Conservation (phyloP, 2,113 vertebrate species). For the Scatophagus argus region DNA sequence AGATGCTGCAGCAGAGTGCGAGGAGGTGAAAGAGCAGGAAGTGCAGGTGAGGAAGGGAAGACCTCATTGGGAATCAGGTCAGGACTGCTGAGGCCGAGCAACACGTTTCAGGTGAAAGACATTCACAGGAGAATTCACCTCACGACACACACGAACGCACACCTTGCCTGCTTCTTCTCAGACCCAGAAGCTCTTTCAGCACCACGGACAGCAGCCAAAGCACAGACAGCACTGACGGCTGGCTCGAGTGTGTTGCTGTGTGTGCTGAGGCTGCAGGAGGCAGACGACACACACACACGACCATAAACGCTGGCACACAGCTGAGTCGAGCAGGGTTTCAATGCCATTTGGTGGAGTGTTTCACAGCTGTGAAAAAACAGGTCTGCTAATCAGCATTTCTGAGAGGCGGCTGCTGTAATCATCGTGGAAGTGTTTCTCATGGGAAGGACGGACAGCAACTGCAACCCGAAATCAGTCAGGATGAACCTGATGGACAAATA, state of each 20-base stretch:
- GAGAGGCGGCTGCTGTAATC: background rate
- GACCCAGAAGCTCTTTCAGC: constrained; percentile 42
- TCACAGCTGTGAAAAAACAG: background rate
- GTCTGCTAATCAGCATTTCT: background rate
- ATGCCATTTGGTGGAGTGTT: background rate
- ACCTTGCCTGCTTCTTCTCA: background rate
- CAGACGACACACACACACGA: constrained; percentile 22
- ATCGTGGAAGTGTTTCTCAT: background rate
- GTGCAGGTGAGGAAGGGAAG: background rate
- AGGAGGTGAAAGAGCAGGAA: background rate
- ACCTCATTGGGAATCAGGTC: constrained; percentile 23
- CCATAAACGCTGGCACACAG: background rate
- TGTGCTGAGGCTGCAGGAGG: constrained; percentile 1
- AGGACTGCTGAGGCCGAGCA: constrained; percentile 1
- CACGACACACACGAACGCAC: constrained; percentile 1
- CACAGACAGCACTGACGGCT: background rate
- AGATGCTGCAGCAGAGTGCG: constrained; percentile 4
- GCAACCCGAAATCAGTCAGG: background rate
- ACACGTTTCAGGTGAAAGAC: background rate
- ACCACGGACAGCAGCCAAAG: constrained; percentile 57
- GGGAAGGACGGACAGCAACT: background rate
- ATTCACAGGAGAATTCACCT: too few relatives aligned
- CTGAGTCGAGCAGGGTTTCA: constrained; percentile 3
- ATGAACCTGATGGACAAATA: background rate
- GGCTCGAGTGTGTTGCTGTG: background rate